phyloP scores from a whole-genome alignment of 2,113 vertebrate species.

The Hoplias malabaricus region DNA sequence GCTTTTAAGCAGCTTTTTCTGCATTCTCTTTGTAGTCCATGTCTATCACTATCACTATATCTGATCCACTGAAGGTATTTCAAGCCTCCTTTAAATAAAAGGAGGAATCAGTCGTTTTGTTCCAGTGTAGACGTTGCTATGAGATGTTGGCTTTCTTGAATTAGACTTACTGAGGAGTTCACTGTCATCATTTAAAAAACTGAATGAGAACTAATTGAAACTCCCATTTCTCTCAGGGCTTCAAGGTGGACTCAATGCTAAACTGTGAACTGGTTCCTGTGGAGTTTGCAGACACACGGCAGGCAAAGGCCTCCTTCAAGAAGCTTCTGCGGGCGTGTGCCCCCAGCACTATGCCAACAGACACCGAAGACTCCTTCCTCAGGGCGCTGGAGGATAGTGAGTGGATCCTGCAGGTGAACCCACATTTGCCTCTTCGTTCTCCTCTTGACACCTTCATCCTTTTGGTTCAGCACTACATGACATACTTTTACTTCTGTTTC shows the following conservation, averaged over 20 bases:
- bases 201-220: not conserved
- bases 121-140: not conserved
- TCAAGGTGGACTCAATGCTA: slow-evolving; percentile 89
- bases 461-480: not conserved
- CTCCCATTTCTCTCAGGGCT: slow-evolving; percentile 73
- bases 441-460: not conserved
- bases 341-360: slow-evolving; percentile 84
- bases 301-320: slow-evolving; percentile 93
- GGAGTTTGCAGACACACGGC: slow-evolving; percentile 90
- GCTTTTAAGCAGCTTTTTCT: not conserved
- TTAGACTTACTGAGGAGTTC: not conserved
- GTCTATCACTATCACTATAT: not conserved
- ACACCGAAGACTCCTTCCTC: slow-evolving; percentile 88
- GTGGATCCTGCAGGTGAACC: slow-evolving; percentile 91
- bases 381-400: slow-evolving; percentile 92
- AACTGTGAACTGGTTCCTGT: slow-evolving; percentile 98
- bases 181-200: not conserved
- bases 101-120: not conserved
- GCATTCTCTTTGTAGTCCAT: not conserved
- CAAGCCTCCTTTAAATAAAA: not conserved
- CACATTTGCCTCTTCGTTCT: not conserved
- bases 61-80: not conserved
- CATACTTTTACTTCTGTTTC: not conserved
- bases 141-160: not conserved
- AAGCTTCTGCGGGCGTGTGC: slow-evolving; percentile 93